Conservation (phyloP, 2,113 vertebrate species). For the Pseudolaguvia tuberculata region DNA sequence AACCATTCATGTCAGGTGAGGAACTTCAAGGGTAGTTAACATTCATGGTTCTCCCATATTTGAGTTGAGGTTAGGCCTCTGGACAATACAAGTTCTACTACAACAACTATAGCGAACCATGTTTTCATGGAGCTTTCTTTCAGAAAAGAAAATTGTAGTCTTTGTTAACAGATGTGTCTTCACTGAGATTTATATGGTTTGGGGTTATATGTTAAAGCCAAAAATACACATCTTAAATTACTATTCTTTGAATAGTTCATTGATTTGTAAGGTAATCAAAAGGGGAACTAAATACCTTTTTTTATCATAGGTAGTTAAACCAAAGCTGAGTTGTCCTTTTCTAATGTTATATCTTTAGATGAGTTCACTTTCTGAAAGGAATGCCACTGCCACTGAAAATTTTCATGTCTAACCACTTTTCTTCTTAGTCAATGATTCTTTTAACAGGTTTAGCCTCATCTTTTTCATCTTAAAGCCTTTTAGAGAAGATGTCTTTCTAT, state of each 20-base stretch:
- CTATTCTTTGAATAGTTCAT: slow-evolving; percentile 26
- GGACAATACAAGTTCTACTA: too few species aligned
- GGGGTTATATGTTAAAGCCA: neutral
- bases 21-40: too few species aligned
- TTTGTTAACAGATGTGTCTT: slow-evolving; percentile 12
- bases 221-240: slow-evolving; percentile 35
- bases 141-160: slow-evolving; percentile 17
- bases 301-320: slow-evolving; percentile 45
- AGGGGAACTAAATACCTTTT: slow-evolving; percentile 46
- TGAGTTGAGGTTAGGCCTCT: too few species aligned
- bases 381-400: slow-evolving; percentile 32
- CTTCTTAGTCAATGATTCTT: neutral
- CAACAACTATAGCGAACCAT: too few species aligned
- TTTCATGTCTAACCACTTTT: slow-evolving; percentile 26
- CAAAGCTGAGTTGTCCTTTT: slow-evolving; percentile 45
- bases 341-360: slow-evolving; percentile 32
- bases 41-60: too few species aligned
- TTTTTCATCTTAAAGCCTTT: neutral
- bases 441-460: neutral
- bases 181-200: slow-evolving; percentile 21
- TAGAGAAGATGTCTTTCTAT: too few species aligned
- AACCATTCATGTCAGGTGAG: too few species aligned
- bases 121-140: neutral
- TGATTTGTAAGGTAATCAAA: slow-evolving; percentile 41
- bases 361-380: slow-evolving; percentile 35